Percentiles rank a stretch among this genome's conserved stretches.
Evolutionary conservation across 2,797 vertebrate genomes (phyloP).

Genomic region (Emys orbicularis): DNA sequence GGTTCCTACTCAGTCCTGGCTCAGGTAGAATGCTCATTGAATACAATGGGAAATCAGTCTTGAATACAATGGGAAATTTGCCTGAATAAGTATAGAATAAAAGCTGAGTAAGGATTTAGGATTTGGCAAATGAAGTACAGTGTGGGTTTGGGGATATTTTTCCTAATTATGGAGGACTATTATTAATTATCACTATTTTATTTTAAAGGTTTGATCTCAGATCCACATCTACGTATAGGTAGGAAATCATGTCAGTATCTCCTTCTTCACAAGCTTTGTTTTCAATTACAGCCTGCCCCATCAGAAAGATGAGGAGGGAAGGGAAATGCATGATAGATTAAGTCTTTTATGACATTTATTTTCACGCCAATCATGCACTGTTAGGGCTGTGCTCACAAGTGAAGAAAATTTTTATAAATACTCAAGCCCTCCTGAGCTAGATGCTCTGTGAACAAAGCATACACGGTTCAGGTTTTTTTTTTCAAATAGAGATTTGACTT

Average conservation of each 20-base stretch:
- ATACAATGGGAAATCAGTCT: neutral
- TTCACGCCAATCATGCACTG: neutral
- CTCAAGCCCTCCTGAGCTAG: neutral
- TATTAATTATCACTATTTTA: neutral
- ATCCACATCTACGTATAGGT: neutral
- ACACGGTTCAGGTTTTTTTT: neutral
- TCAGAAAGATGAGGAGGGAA: neutral
- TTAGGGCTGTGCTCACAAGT: neutral
- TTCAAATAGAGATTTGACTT: neutral
- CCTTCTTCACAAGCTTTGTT: neutral
- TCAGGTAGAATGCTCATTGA: neutral
- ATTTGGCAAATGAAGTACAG: neutral
- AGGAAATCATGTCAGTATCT: neutral
- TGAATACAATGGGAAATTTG: neutral
- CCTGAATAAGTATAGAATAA: neutral
- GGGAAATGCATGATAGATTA: neutral
- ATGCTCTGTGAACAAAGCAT: neutral
- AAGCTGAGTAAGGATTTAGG: neutral
- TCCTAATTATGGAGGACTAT: neutral
- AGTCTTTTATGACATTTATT: neutral
- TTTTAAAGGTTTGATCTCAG: neutral
- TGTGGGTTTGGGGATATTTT: neutral
- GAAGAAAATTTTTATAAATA: neutral
- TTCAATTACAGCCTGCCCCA: neutral
- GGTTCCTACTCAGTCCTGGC: neutral